Base-by-base conservation (phyloP, 2,797 vertebrate genomes). In the Lepus oiostolus region DNA sequence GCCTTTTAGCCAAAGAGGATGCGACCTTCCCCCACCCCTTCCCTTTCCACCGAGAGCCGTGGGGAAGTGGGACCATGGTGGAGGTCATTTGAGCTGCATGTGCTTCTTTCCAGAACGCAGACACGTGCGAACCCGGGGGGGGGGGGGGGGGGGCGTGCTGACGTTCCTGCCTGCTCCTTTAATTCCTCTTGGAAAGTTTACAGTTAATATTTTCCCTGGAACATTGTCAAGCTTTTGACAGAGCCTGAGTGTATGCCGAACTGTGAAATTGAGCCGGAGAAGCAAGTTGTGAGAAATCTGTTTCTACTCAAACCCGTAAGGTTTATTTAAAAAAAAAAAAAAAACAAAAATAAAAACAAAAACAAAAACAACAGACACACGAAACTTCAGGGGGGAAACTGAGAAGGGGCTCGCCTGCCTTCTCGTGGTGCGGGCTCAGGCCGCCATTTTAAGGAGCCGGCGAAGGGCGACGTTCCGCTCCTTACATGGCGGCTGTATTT, bases 161-260 rank as follows among this genome's bases (percentile, higher is more conserved):
- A 96, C 85, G 12, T 96, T 93, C 90, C 85, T 96, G 96, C 58
- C 93, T 76, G 96, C 91, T 96, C 96, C 98, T 98, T 98, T 96
- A 96, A 97, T 98, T 98, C 98, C 97, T 95, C 94, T 98, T 98
- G 99, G 99, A 98, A 98, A 98, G 98, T 98, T 98, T 98, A 99
- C 98, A 98, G 99, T 99, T 99, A 99, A 99, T 99, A 98, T 99
- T 99, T 99, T 98, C 98, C 98, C 99, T 99, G 99, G 99, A 99
- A 99, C 97, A 38, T 90, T 98, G 98, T 99, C 99, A 99, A 99
- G 98, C 98, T 98, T 98, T 98, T 98, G 98, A 98, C 98, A 98
- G 98, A 97, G 98, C 98, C 98, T 97, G 97, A 98, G 98, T 98
- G 98, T 98, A 98, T 95, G 98, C 98, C 97, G 98, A 98, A 97